Percentiles rank a stretch among this genome's conserved stretches.
phyloP scores from a whole-genome alignment of 2,888 invertebrate species.

The Coronaproctus castanopsis region DNA sequence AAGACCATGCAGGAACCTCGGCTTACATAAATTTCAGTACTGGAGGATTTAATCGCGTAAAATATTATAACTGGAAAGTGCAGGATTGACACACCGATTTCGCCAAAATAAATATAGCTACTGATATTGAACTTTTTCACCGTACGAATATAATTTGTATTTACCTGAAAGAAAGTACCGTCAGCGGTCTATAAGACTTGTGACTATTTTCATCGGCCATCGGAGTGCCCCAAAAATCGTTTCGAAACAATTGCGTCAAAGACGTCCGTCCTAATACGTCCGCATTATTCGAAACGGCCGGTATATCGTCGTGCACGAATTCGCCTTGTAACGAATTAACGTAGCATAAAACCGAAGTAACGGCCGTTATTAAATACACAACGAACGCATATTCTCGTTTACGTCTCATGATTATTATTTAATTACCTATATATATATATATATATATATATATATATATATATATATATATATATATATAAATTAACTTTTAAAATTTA shows the following conservation, averaged over 20 bases:
- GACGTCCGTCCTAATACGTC: slow-evolving; percentile 52
- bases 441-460: too few species aligned
- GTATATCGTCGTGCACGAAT: slow-evolving; percentile 75
- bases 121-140: too few species aligned
- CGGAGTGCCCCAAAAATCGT: slow-evolving; percentile 80
- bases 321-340: slow-evolving; percentile 54
- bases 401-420: background rate
- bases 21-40: too few species aligned
- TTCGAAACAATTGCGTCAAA: slow-evolving; percentile 40
- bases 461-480: too few species aligned
- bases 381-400: slow-evolving; percentile 4
- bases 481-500: too few species aligned
- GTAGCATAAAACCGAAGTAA: slow-evolving; percentile 40
- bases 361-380: slow-evolving; percentile 13
- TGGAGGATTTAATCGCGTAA: too few species aligned
- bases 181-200: slow-evolving; percentile 70
- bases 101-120: too few species aligned
- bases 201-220: slow-evolving; percentile 65
- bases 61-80: too few species aligned
- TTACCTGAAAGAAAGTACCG: slow-evolving; percentile 64
- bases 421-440: too few species aligned
- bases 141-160: too few species aligned
- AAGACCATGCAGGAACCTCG: too few species aligned
- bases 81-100: too few species aligned
- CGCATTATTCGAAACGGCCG: slow-evolving; percentile 58